Evolutionary conservation across 1,140 invertebrate genomes (phyloP).

Genomic region (Mercenaria mercenaria): DNA sequence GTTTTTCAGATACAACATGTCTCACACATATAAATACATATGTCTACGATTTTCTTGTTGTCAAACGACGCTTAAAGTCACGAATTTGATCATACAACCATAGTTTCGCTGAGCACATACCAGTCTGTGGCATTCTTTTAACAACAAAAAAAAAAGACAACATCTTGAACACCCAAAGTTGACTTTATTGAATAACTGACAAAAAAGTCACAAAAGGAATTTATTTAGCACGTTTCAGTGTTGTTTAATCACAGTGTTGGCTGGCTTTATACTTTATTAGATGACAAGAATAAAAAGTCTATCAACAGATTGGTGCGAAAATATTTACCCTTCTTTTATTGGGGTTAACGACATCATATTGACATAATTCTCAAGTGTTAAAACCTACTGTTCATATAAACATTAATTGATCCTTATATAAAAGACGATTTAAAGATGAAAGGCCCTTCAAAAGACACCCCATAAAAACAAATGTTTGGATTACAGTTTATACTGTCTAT

Average conservation of each 20-base stretch:
- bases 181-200: background rate
- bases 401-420: background rate
- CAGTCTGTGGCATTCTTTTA: no score
- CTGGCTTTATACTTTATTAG: background rate
- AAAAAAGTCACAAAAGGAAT: background rate
- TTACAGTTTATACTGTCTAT: background rate
- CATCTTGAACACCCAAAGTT: background rate
- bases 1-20: no score
- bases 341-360: conserved; percentile 19
- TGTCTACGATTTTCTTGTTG: no score
- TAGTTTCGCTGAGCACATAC: no score
- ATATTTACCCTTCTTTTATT: conserved; percentile 27
- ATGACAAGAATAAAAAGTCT: background rate
- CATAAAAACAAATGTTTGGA: conserved; percentile 14
- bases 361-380: conserved; percentile 15
- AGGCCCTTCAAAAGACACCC: conserved; percentile 18
- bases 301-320: background rate
- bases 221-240: conserved; percentile 26
- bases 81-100: no score
- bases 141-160: no score
- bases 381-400: conserved; percentile 39
- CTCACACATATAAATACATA: no score
- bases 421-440: conserved; percentile 34
- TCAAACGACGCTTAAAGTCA: no score
- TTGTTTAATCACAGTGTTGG: background rate